Base-by-base conservation (phyloP, 1,140 invertebrate species). In the Pseudachorutes palmiensis region DNA sequence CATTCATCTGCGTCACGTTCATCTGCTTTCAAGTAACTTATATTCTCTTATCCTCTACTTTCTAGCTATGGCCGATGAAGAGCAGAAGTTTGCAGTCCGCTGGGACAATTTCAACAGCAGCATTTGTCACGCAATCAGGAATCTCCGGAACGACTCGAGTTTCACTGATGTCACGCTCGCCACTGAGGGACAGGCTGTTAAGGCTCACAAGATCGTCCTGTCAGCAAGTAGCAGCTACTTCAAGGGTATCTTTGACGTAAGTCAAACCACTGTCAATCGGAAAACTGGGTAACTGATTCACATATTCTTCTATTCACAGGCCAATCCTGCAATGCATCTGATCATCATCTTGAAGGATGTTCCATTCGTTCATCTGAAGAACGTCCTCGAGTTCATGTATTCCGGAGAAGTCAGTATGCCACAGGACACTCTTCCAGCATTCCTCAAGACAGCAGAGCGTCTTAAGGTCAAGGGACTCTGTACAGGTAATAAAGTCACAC, bases 361-460 rank as follows among this genome's bases (percentile, higher is more conserved):
- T 12, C 91, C 90, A 79, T 93, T 90, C 80, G 87, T 88, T 79
- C 90, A 93, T 81, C 79, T 94, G 69, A 87, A 90, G 81, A 89
- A 90, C 66, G 91, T 94, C 86, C 88, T 93, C 84, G 89, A 92
- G 78, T 93, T 94, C 75, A 94, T 94, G 91, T 95, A 94, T 80
- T 84, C 88, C 75, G 92, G 92, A 59, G 91, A 94, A 83, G 91
- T 94, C 31, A 93, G 93, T 81, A 91, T 95, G 76, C 89, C 89
- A 70, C 91, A 94, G 80, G 90, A 93, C 80, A 90, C 94, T 80
- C 81, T 95, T 74, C 87, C 88, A 63, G 88, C 90, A 19, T 81
- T 95, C 73, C 79, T 95, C 31, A 92, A 92, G 78, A 90, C 91
- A 41, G 92, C 91, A 1, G 91, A 94, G 80, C 90, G 89, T 55